Conservation (phyloP, 2,888 invertebrate species). For the Cheilosia vernalis region DNA sequence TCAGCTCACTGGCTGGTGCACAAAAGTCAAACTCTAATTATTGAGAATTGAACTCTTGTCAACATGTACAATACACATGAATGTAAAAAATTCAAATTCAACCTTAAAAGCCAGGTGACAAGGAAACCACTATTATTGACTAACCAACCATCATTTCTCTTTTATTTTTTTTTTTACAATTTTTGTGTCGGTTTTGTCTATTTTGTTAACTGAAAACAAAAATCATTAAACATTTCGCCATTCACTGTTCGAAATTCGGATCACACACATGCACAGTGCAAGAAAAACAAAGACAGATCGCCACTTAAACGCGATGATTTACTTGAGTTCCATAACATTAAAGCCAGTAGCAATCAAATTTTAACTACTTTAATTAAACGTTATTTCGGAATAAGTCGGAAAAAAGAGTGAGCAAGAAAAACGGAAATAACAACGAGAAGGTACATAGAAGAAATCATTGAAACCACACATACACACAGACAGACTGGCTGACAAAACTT, state of each 20-base stretch:
- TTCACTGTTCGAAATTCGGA: constrained; percentile 60
- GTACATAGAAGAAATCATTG: constrained; percentile 55
- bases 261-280: constrained; percentile 18
- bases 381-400: constrained; percentile 60
- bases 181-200: constrained; percentile 7
- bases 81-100: constrained; percentile 15
- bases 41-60: too few relatives aligned
- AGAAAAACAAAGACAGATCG: constrained; percentile 52
- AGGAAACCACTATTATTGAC: constrained; percentile 38
- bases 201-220: constrained; percentile 26
- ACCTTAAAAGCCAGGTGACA: constrained; percentile 49
- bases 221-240: constrained; percentile 46
- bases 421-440: constrained; percentile 42
- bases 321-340: constrained; percentile 61
- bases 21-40: too few relatives aligned
- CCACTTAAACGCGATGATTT: constrained; percentile 52
- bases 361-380: constrained; percentile 71
- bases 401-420: constrained; percentile 16
- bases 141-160: constrained; percentile 21
- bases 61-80: too few relatives aligned
- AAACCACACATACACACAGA: constrained; percentile 63
- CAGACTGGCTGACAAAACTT: constrained; percentile 23
- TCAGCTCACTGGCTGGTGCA: too few relatives aligned
- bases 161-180: background rate
- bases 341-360: constrained; percentile 69